Evolutionary conservation across 1,140 invertebrate genomes (phyloP).

Genomic region (Aphaenogaster rudis): DNA sequence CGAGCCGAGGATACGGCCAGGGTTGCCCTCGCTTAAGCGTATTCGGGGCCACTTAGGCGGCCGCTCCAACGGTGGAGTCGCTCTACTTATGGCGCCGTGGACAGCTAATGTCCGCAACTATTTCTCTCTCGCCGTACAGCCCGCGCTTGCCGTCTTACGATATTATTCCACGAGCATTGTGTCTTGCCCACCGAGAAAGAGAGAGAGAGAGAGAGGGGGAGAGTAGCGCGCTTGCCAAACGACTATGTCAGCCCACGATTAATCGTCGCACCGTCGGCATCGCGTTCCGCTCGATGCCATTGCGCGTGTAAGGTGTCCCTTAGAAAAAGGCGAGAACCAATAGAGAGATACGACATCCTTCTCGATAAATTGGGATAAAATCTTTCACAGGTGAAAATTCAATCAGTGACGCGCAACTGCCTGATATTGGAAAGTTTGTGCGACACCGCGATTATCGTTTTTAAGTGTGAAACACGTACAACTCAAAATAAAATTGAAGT

Average conservation of each 20-base stretch:
- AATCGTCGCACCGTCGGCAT: constrained; percentile 56
- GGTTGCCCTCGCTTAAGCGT: constrained; percentile 74
- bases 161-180: constrained; percentile 74
- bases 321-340: constrained; percentile 25
- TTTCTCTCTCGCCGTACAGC: constrained; percentile 73
- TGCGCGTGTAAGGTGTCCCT: constrained; percentile 11
- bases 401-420: neutral
- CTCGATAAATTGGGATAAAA: neutral
- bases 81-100: constrained; percentile 79
- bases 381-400: neutral
- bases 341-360: neutral
- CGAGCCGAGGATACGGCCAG: constrained; percentile 75
- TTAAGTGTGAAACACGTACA: neutral
- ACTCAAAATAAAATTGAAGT: neutral
- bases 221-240: constrained; percentile 64
- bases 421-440: neutral
- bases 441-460: neutral
- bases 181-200: constrained; percentile 36
- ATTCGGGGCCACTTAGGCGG: constrained; percentile 78
- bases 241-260: constrained; percentile 57
- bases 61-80: constrained; percentile 63
- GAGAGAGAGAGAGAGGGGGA: constrained; percentile 25
- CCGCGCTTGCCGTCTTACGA: constrained; percentile 69
- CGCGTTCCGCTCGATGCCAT: constrained; percentile 41
- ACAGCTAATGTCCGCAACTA: constrained; percentile 83